Evolutionary conservation across 2,797 vertebrate genomes (phyloP).

Genomic region (Halcyon badia): DNA sequence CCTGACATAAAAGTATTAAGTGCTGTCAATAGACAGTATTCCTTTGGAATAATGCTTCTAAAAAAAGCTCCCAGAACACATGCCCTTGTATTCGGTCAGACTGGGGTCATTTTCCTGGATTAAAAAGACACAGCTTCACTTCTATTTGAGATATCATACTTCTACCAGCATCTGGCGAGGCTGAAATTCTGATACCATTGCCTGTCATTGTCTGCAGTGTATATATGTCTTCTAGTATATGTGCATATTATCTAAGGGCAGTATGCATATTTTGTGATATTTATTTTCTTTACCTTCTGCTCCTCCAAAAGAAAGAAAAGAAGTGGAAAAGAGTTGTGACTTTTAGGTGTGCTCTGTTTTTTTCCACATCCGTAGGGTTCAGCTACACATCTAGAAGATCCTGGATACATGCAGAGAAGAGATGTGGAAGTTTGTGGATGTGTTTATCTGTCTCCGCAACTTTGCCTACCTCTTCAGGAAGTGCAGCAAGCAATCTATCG

Average conservation of each 20-base stretch:
- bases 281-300: not conserved
- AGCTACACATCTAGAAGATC: not conserved
- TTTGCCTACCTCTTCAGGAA: not conserved
- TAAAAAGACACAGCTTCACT: not conserved
- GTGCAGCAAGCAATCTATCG: not conserved
- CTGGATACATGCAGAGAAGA: not conserved
- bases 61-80: not conserved
- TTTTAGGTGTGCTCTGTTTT: not conserved
- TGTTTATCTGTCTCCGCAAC: not conserved
- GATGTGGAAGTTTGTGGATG: not conserved
- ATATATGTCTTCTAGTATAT: not conserved
- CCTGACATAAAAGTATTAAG: not conserved
- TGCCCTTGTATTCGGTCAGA: not conserved
- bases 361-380: not conserved
- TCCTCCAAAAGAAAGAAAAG: not conserved
- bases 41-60: not conserved
- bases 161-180: not conserved
- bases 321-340: fast-evolving
- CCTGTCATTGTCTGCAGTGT: not conserved
- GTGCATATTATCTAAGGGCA: not conserved
- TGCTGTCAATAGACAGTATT: not conserved
- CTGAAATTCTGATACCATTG: not conserved
- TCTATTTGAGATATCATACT: not conserved
- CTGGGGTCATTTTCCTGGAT: not conserved
- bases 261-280: not conserved